These are phyloP conservation scores for Sphenopsis melanotis DNA, from an alignment of 2,797 vertebrate species.

Conservation along the genomic window DNA sequence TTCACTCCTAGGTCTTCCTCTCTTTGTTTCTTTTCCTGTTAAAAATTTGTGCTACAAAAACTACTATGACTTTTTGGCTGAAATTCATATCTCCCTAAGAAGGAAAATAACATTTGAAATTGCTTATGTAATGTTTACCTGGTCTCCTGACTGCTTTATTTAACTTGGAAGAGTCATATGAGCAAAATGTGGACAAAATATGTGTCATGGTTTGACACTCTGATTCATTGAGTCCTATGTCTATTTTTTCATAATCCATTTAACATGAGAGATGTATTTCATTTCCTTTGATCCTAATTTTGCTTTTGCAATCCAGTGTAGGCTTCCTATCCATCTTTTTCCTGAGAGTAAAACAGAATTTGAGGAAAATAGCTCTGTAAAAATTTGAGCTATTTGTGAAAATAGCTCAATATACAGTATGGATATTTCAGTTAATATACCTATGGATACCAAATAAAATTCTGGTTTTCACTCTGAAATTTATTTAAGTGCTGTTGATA, in stretches of 20 bases:
- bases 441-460: background rate
- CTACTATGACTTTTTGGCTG: background rate
- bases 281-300: background rate
- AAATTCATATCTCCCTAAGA: background rate
- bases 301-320: background rate
- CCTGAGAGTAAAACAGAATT: background rate
- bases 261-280: background rate
- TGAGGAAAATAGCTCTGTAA: background rate
- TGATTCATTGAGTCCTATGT: background rate
- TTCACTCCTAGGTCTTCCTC: background rate
- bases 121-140: background rate
- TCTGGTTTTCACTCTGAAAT: background rate
- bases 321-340: background rate
- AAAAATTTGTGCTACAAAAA: background rate
- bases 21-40: background rate
- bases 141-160: background rate
- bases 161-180: background rate
- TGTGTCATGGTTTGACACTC: too few relatives aligned
- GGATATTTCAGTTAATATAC: background rate
- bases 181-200: background rate
- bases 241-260: background rate
- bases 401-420: background rate
- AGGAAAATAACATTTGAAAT: slow-evolving; percentile 4
- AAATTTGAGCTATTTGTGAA: background rate
- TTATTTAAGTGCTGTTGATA: background rate